Percentiles rank a stretch among this genome's conserved stretches.
Evolutionary conservation across 2,888 invertebrate species (phyloP).

Genomic region (Cynaeus angustus): DNA sequence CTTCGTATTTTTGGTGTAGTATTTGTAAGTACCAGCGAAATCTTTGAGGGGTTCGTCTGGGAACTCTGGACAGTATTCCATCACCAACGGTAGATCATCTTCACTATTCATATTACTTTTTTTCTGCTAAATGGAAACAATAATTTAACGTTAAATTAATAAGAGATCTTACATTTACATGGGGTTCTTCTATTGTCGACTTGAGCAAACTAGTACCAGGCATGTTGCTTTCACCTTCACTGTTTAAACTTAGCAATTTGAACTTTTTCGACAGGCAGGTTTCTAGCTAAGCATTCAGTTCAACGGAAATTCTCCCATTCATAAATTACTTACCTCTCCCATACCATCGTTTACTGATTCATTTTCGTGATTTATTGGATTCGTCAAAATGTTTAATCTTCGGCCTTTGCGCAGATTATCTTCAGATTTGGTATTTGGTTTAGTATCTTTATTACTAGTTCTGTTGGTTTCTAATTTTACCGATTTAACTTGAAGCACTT

Average conservation of each 20-base stretch:
- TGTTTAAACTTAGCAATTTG: conserved; percentile 33
- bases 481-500: conserved; percentile 44
- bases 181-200: conserved; percentile 7
- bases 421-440: conserved; percentile 34
- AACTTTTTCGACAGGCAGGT: conserved; percentile 30
- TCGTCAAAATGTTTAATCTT: conserved; percentile 22
- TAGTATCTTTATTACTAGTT: conserved; percentile 10
- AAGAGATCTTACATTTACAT: not conserved
- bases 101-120: conserved; percentile 5
- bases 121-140: not conserved
- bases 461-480: conserved; percentile 36
- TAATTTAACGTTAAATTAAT: not conserved
- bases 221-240: conserved; percentile 25
- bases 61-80: conserved; percentile 34
- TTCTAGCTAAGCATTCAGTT: conserved; percentile 41
- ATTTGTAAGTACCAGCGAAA: conserved; percentile 55
- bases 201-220: conserved; percentile 35
- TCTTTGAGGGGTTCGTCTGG: conserved; percentile 7
- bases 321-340: conserved; percentile 16
- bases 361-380: not conserved
- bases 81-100: conserved; percentile 15
- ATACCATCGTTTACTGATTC: conserved; percentile 17
- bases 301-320: no score
- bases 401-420: conserved; percentile 33
- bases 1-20: conserved; percentile 69